Evolutionary conservation across 2,113 vertebrate genomes (phyloP).

Genomic region (Sardina pilchardus): DNA sequence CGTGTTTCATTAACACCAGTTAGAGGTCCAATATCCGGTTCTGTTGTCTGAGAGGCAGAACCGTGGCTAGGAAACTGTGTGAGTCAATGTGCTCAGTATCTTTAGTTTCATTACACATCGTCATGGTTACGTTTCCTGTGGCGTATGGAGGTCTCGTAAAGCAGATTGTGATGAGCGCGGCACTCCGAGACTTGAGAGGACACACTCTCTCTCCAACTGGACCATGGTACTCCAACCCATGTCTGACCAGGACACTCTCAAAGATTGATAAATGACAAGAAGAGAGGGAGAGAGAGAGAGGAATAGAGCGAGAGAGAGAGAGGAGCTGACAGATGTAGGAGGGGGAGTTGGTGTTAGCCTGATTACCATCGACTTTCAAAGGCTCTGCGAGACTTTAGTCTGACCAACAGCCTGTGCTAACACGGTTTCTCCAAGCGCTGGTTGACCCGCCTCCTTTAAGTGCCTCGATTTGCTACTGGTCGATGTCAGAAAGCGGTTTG

Average conservation of each 20-base stretch:
- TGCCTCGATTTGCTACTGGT: no score
- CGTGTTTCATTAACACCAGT: background rate
- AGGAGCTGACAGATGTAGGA: no score
- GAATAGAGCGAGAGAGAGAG: no score
- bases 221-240: background rate
- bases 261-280: background rate
- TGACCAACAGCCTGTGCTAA: no score
- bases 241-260: background rate
- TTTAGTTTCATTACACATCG: background rate
- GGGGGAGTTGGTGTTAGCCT: no score
- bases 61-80: no score
- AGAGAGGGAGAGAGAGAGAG: no score
- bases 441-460: no score
- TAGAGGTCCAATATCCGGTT: background rate
- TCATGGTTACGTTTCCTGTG: background rate
- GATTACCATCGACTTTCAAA: no score
- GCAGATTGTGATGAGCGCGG: background rate
- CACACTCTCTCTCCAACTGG: background rate
- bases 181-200: background rate
- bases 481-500: no score
- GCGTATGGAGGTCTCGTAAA: slow-evolving; percentile 13
- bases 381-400: no score
- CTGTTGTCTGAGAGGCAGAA: background rate
- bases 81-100: background rate
- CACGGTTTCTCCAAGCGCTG: no score